phyloP scores from a whole-genome alignment of 2,888 invertebrate species.

The Calameuta pallipes region DNA sequence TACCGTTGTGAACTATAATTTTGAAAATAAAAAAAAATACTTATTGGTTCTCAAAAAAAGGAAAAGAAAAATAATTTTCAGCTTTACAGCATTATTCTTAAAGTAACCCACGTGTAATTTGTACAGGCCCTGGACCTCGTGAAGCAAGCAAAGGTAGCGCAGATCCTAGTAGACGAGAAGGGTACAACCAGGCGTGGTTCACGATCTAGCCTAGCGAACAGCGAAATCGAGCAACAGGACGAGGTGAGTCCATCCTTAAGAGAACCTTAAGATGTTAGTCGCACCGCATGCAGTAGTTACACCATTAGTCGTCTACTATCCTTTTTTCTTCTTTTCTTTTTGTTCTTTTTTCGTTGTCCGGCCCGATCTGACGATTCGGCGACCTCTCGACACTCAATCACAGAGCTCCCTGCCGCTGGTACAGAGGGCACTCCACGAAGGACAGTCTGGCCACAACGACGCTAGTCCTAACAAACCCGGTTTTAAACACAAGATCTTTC shows the following conservation, averaged over 20 bases:
- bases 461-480: slow-evolving; percentile 76
- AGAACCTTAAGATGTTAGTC: slow-evolving; percentile 26
- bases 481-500: slow-evolving; percentile 87
- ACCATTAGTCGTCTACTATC: slow-evolving; percentile 62
- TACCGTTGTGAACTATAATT: not conserved
- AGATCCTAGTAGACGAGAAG: slow-evolving; percentile 75
- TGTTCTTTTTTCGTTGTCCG: slow-evolving; percentile 66
- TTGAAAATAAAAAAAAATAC: not conserved
- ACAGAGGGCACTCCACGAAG: slow-evolving; percentile 76
- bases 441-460: slow-evolving; percentile 66
- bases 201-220: slow-evolving; percentile 77
- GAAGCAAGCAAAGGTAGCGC: slow-evolving; percentile 88
- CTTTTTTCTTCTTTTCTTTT: slow-evolving; percentile 59
- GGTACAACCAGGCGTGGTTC: slow-evolving; percentile 78
- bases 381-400: slow-evolving; percentile 65
- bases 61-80: not conserved
- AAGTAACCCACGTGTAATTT: not conserved
- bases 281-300: slow-evolving; percentile 46
- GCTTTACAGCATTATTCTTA: not conserved
- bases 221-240: slow-evolving; percentile 79
- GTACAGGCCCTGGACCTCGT: slow-evolving; percentile 89
- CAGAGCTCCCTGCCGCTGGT: slow-evolving; percentile 69
- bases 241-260: slow-evolving; percentile 74
- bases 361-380: slow-evolving; percentile 57
- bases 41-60: not conserved